A percentile compares a stretch with the other conserved stretches of the same genome.
phyloP scores from a whole-genome alignment of 2,113 vertebrate genomes.

The Variabilichromis moorii region DNA sequence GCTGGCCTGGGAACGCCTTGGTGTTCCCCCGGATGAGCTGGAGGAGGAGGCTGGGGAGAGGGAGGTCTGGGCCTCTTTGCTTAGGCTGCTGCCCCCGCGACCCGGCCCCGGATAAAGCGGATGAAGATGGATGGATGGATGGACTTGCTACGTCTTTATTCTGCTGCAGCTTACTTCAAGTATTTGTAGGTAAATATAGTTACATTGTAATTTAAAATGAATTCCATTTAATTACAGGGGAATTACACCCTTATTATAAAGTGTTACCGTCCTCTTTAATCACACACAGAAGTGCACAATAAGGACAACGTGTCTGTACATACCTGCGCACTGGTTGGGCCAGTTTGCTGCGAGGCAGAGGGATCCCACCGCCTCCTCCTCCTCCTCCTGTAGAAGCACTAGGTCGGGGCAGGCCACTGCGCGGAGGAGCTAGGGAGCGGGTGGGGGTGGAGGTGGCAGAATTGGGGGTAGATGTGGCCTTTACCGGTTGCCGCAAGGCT shows the following conservation, averaged over 20 bases:
- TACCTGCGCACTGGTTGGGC: constrained; percentile 95
- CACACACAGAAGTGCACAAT: not conserved
- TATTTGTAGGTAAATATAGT: not conserved
- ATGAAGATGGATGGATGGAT: too few relatives aligned
- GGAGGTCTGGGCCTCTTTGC: too few relatives aligned
- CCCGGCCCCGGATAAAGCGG: too few relatives aligned
- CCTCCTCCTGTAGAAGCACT: constrained; percentile 72
- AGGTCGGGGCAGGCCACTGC: constrained; percentile 89
- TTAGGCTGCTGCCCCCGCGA: too few relatives aligned
- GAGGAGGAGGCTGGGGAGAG: too few relatives aligned
- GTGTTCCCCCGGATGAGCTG: too few relatives aligned
- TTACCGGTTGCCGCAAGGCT: constrained; percentile 89
- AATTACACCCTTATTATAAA: not conserved
- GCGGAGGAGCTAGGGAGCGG: constrained; percentile 80
- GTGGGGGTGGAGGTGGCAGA: constrained; percentile 78
- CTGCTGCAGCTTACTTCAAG: not conserved
- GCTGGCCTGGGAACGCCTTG: too few relatives aligned
- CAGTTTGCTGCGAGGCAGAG: constrained; percentile 96
- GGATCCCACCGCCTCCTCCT: constrained; percentile 78
- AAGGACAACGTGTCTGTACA: not conserved
- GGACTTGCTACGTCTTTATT: too few relatives aligned
- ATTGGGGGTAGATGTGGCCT: constrained; percentile 82
- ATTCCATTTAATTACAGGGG: not conserved
- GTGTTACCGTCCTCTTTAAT: not conserved
- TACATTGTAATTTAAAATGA: not conserved